Conservation (phyloP, 2,888 invertebrate species). For the Hyppa rectilinea region DNA sequence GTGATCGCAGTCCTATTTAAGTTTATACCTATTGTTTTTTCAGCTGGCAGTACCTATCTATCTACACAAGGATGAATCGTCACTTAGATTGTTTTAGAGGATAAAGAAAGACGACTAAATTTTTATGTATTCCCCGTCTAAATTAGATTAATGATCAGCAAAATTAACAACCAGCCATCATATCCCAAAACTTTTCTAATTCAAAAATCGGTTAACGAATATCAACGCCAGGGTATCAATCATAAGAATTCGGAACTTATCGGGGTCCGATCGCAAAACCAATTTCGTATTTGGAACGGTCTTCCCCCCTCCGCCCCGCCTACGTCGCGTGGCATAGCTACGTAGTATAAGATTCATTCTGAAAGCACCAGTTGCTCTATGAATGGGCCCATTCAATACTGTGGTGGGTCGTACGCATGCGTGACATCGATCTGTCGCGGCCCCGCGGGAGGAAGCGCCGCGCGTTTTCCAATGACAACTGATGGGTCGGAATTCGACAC, state of each 20-base stretch:
- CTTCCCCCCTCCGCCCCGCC: conserved; percentile 54
- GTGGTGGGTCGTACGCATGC: conserved; percentile 74
- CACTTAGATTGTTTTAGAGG: background rate
- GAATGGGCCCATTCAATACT: conserved; percentile 86
- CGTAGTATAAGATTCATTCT: conserved; percentile 78
- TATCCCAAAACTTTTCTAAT: conserved; percentile 55
- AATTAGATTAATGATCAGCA: conserved; percentile 12
- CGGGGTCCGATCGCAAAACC: conserved; percentile 57
- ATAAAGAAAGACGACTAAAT: background rate
- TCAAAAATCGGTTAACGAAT: conserved; percentile 63
- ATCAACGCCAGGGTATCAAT: conserved; percentile 49
- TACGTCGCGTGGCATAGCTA: conserved; percentile 64
- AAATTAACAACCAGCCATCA: conserved; percentile 2
- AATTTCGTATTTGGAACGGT: conserved; percentile 58
- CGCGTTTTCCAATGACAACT: conserved; percentile 60
- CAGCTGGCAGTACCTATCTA: background rate
- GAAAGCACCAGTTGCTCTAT: conserved; percentile 84
- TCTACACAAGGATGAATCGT: background rate
- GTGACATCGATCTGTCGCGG: conserved; percentile 77
- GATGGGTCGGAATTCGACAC: conserved; percentile 53
- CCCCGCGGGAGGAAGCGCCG: conserved; percentile 64
- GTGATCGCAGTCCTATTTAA: background rate
- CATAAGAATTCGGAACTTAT: conserved; percentile 54
- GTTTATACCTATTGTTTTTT: background rate
- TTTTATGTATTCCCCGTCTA: background rate